Evolutionary conservation across 2,113 vertebrate genomes (phyloP).

Genomic region (Rattus norvegicus): DNA sequence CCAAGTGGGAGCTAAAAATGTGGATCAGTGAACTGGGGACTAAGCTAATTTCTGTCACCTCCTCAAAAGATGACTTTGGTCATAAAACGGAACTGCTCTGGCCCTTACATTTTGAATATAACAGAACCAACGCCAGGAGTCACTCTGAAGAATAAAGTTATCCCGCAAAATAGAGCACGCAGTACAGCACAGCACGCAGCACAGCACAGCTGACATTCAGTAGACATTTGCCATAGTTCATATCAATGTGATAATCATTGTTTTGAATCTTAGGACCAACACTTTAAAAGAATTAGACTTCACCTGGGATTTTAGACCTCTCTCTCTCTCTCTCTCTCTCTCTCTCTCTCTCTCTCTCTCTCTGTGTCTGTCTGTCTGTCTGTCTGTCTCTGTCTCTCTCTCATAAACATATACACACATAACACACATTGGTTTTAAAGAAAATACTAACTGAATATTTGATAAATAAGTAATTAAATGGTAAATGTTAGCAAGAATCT

Average conservation of each 20-base stretch:
- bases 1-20: neutral
- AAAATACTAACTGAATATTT: neutral
- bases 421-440: neutral
- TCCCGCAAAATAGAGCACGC: neutral
- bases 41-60: conserved; percentile 5
- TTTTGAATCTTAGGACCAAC: neutral
- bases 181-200: neutral
- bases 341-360: too few relatives aligned
- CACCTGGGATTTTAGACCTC: neutral
- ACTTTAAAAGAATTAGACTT: neutral
- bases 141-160: neutral
- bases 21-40: neutral
- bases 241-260: neutral
- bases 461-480: conserved; percentile 20
- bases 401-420: neutral
- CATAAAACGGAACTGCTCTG: neutral
- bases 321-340: neutral
- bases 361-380: neutral
- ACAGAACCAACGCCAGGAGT: neutral
- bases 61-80: neutral
- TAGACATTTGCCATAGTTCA: neutral
- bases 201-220: neutral
- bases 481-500: neutral
- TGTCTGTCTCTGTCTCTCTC: too few relatives aligned
- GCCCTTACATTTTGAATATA: conserved; percentile 7